These are phyloP conservation scores for Erebia epiphron DNA, from an alignment of 2,888 invertebrate species.

Conservation along the genomic window DNA sequence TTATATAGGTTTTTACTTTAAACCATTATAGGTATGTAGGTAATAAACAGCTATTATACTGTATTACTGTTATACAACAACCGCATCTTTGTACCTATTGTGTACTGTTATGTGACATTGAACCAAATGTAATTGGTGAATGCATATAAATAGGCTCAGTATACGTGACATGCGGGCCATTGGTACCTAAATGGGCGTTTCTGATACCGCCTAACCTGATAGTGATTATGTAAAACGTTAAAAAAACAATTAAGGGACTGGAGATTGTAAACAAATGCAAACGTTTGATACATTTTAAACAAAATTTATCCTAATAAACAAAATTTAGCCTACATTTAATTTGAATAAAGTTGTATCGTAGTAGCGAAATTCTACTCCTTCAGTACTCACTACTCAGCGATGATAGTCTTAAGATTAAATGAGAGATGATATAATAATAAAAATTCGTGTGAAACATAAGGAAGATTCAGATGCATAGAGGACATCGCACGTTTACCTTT, in stretches of 20 bases:
- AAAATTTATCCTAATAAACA: too few species aligned
- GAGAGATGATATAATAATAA: too few species aligned
- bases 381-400: too few species aligned
- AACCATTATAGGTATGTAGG: neutral
- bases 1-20: neutral
- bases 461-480: too few species aligned
- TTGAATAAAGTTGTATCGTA: too few species aligned
- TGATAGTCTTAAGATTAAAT: too few species aligned
- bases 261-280: neutral
- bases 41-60: neutral
- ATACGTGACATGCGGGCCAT: slow-evolving; percentile 22
- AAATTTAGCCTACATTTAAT: too few species aligned
- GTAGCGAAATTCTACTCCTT: too few species aligned
- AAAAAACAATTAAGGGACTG: slow-evolving; percentile 16
- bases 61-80: slow-evolving; percentile 11
- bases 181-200: neutral
- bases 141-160: slow-evolving; percentile 11
- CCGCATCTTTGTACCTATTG: slow-evolving; percentile 18
- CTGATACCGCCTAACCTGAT: neutral
- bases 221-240: neutral
- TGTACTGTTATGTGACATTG: slow-evolving; percentile 34
- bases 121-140: slow-evolving; percentile 32
- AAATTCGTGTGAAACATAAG: too few species aligned
- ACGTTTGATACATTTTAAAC: too few species aligned
- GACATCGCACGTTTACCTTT: too few species aligned